These are phyloP conservation scores for Hypomecis atomaria DNA, from an alignment of 2,888 invertebrate genomes.

Conservation along the genomic window DNA sequence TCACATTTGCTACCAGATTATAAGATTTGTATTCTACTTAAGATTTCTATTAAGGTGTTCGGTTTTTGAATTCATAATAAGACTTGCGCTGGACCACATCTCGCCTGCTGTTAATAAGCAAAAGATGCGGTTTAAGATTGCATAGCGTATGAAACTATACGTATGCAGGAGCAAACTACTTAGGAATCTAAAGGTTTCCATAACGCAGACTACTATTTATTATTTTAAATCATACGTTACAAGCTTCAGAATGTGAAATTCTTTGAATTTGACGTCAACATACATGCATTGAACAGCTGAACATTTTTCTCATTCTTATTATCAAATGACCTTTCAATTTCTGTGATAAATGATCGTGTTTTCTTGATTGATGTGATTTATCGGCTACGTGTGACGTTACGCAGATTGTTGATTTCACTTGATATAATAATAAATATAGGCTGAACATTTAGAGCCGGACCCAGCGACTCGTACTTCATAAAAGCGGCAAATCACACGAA, in stretches of 20 bases:
- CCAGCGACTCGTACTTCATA: slow-evolving; percentile 30
- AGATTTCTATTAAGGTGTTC: too few relatives aligned
- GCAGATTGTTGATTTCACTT: slow-evolving; percentile 17
- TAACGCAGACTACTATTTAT: too few relatives aligned
- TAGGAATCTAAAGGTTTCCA: too few relatives aligned
- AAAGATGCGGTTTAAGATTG: too few relatives aligned
- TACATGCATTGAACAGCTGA: slow-evolving; percentile 23
- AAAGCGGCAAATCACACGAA: slow-evolving; percentile 37
- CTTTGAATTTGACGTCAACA: slow-evolving; percentile 9
- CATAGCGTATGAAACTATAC: too few relatives aligned
- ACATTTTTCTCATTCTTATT: slow-evolving; percentile 11
- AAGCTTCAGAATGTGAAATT: slow-evolving; percentile 5
- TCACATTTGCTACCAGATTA: neutral
- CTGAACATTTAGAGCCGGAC: slow-evolving; percentile 3
- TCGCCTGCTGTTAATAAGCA: too few relatives aligned
- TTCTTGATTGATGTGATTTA: slow-evolving; percentile 27
- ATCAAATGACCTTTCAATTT: slow-evolving; percentile 29
- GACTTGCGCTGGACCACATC: too few relatives aligned
- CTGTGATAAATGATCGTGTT: slow-evolving; percentile 23
- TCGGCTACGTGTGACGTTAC: slow-evolving; percentile 21
- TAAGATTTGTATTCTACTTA: neutral
- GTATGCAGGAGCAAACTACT: too few relatives aligned
- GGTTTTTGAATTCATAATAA: too few relatives aligned
- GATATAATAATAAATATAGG: slow-evolving; percentile 6
- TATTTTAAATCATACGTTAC: too few relatives aligned